A percentile compares a stretch with the other conserved stretches of the same genome.
These are phyloP conservation scores for Falco cherrug DNA, from an alignment of 2,797 vertebrate species.

Conservation along the genomic window DNA sequence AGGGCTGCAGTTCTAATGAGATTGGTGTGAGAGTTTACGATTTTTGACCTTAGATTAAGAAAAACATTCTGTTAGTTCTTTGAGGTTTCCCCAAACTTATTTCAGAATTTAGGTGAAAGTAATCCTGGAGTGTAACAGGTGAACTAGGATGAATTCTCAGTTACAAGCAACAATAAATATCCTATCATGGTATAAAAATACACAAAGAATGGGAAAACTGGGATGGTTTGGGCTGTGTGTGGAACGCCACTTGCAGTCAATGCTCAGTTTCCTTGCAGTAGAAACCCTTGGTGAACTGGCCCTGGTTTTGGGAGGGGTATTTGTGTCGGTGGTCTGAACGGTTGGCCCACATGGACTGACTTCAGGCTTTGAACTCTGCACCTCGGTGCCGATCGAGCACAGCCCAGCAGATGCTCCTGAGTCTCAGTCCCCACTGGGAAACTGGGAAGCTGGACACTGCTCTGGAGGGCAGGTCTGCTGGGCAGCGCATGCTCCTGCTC, in stretches of 20 bases:
- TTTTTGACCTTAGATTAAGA: neutral
- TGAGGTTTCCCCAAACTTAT: neutral
- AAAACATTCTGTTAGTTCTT: neutral
- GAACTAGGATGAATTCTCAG: neutral
- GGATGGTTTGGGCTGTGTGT: neutral
- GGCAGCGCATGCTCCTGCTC: neutral
- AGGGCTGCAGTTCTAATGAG: constrained; percentile 12
- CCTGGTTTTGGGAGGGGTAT: neutral
- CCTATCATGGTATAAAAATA: neutral
- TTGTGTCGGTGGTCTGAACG: accelerated
- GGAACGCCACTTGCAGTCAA: neutral
- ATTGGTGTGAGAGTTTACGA: neutral
- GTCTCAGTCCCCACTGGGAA: neutral
- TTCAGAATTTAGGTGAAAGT: neutral
- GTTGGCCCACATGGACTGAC: accelerated
- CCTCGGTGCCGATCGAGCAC: accelerated
- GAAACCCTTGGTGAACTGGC: neutral
- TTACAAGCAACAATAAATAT: neutral
- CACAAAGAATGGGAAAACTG: neutral
- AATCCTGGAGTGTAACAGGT: neutral
- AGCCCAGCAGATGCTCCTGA: neutral
- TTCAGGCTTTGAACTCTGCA: neutral
- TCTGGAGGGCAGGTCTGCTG: neutral
- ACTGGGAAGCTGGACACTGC: neutral
- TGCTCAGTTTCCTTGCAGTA: neutral